Base-by-base conservation (phyloP, 2,113 vertebrate genomes). In the Irena cyanogastra region DNA sequence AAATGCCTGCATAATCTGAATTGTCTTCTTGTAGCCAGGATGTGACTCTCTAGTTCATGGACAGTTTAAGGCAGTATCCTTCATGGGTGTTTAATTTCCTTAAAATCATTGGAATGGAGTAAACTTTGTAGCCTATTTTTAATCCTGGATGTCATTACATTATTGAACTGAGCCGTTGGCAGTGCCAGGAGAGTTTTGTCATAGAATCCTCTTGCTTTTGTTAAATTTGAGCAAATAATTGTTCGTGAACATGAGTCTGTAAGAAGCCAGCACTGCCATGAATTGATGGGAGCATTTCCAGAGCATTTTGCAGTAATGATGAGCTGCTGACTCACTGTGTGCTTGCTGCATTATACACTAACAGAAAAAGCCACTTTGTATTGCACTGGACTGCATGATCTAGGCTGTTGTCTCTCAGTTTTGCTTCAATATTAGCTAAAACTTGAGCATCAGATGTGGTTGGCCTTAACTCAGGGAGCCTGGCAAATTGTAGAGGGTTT, bases 151-250 rank as follows among this genome's bases (percentile, higher is more conserved):
- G 81, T 97, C 96, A 93, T 96, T 97, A 93, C 65, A 72, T 97
- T 97, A 97, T 85, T 93, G 94, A 98, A 96, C 93, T 83, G 87
- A 93, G 94, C 91, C 14, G 1, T 76, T 96, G 93, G 93, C 95
- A 91, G 83, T 80, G 95, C 91, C 88, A 31, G 31, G 91, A 94
- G 93, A 97, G 89, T 96, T 97, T 97, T 97, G 92, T 97, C 87
- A 31, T 90, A 90, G 93, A 91, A 91, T 96, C 92, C 84, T 96
- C 87, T 87, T 78, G 90, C 93, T 96, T 97, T 95, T 61, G 69
- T 95, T 96, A 97, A 96, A 97, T 95, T 95, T 94, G 90, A 97
- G 96, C 93, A 95, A 97, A 97, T 96, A 97, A 97, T 96, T 97
- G 95, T 95, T 97, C 54, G 0, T 86, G 92, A 97, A 88, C 89